Conservation (phyloP, 2,113 vertebrate genomes). For the Xiphophorus hellerii region DNA sequence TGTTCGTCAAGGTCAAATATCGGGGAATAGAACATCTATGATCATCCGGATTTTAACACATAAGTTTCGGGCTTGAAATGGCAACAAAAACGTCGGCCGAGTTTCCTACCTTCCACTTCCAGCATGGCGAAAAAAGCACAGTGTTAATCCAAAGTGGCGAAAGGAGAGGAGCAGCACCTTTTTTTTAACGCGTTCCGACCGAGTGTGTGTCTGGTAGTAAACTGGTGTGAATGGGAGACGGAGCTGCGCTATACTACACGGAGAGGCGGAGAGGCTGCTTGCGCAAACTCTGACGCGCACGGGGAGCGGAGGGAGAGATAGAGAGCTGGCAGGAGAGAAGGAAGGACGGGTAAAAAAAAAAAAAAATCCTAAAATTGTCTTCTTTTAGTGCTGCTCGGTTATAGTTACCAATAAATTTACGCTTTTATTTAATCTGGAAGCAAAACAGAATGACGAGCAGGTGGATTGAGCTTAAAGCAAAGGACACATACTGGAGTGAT, state of each 20-base stretch:
- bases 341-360: background rate
- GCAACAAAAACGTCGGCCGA: background rate
- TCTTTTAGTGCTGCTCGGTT: background rate
- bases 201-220: constrained; percentile 56
- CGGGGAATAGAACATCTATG: background rate
- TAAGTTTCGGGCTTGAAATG: background rate
- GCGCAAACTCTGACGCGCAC: constrained; percentile 77
- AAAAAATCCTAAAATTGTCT: constrained; percentile 8
- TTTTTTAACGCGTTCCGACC: constrained; percentile 31
- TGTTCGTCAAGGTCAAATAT: constrained; percentile 10
- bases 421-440: background rate
- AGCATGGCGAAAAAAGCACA: constrained; percentile 78
- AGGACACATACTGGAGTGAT: background rate
- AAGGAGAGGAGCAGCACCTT: constrained; percentile 45
- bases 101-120: constrained; percentile 80
- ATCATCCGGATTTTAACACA: background rate
- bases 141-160: constrained; percentile 70
- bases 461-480: background rate
- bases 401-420: background rate
- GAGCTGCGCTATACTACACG: constrained; percentile 57
- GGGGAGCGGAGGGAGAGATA: constrained; percentile 14
- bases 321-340: background rate
- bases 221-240: constrained; percentile 69
- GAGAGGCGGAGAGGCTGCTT: constrained; percentile 60
- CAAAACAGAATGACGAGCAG: background rate